phyloP scores from a whole-genome alignment of 2,888 invertebrate genomes.

The Nineta flava region DNA sequence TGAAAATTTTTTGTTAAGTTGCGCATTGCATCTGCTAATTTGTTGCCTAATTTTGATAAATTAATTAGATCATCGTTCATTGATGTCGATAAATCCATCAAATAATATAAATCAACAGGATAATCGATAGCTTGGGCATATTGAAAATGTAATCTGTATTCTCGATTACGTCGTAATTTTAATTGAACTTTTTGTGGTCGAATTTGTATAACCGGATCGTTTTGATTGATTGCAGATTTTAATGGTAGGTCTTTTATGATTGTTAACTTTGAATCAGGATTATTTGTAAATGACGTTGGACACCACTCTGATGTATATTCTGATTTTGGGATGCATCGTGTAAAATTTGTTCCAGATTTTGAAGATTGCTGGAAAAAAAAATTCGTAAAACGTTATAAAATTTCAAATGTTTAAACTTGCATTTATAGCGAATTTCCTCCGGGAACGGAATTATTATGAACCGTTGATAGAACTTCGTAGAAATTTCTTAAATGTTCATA shows the following conservation, averaged over 20 bases:
- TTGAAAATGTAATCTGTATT: slow-evolving; percentile 20
- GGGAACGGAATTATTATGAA: no score
- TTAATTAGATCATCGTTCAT: slow-evolving; percentile 44
- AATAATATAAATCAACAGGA: slow-evolving; percentile 68
- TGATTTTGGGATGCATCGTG: no score
- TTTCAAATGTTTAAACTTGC: no score
- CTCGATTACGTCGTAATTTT: slow-evolving; percentile 4
- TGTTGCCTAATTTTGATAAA: slow-evolving; percentile 31
- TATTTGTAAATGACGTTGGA: slow-evolving; percentile 11
- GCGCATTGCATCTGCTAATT: slow-evolving; percentile 35
- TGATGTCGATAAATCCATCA: slow-evolving; percentile 61
- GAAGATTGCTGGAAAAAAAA: no score
- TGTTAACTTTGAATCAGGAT: slow-evolving; percentile 14
- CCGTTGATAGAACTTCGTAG: no score
- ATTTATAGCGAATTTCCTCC: no score
- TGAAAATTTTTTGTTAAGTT: slow-evolving; percentile 44
- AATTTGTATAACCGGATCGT: neutral
- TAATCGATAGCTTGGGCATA: slow-evolving; percentile 53
- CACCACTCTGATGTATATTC: neutral
- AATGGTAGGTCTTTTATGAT: slow-evolving; percentile 13
- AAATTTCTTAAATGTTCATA: no score
- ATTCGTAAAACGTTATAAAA: no score
- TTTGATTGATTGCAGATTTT: slow-evolving; percentile 7
- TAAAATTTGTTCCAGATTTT: no score
- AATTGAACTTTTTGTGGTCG: slow-evolving; percentile 1